Base-by-base conservation (phyloP, 2,888 invertebrate species). In the Acanthosepion pharaonis region DNA sequence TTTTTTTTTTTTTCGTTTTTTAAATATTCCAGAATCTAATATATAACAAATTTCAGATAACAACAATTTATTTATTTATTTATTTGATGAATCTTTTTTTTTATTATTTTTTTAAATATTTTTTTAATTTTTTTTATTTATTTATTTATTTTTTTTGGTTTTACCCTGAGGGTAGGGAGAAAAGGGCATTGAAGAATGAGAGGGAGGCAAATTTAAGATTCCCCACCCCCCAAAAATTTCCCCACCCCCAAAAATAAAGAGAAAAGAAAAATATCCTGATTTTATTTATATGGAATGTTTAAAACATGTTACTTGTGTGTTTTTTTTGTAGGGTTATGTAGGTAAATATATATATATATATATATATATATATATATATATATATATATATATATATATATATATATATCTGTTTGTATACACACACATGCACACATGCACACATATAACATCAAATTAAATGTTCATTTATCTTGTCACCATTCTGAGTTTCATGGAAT, bases 1-100 rank as follows among this genome's bases (percentile, higher is more conserved):
- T 3, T 33, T n/a, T 78, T 78, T 78, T 78, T 78, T 78, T 78
- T 78, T 92, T 49, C 51, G 5, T 49, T 93, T 49, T 93, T 93
- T 53, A 42, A 53, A 93, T 93, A 23, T 93, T 93, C 93, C 93
- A 93, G 49, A 51, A 93, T 53, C 93, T 93, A 93, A 93, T 93
- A 93, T 93, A 51, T 51, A 93, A 93, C 93, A 93, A 93, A 51
- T 93, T 93, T 93, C 49, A 93, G 53, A 93, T 93, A 93, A 49
- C 51, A 93, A 93, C 93, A 93, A 93, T 93, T 93, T 51, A 42
- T 53, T 49, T 51, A 15, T 51, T 49, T 33, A 33, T 33, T 33
- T 15, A 23, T 93, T 53, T 93, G n/a, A n/a, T 6, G 0, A 15
- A 15, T 53, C 53, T 53, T 92, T 20, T 28, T 93, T n/a, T 53